Conservation (phyloP, 2,888 invertebrate genomes). For the Andrena chrysosceles region DNA sequence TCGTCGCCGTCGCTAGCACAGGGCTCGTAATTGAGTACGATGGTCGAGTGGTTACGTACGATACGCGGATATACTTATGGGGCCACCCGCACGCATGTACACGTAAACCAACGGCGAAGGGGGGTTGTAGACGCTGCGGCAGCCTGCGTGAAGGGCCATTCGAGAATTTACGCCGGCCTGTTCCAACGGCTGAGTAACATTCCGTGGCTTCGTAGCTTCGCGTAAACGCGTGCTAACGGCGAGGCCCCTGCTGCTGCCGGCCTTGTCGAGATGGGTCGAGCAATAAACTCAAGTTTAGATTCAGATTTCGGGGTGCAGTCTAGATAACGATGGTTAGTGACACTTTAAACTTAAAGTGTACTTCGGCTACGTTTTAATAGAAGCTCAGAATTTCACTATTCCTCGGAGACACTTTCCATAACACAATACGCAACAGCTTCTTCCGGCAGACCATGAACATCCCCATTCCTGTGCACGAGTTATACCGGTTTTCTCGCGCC, state of each 20-base stretch:
- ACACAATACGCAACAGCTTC: too few relatives aligned
- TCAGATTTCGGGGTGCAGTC: slow-evolving; percentile 7
- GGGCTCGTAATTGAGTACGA: slow-evolving; percentile 44
- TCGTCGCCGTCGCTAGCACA: neutral
- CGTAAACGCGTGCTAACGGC: slow-evolving; percentile 56
- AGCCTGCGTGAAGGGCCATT: slow-evolving; percentile 29
- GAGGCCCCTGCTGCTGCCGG: neutral
- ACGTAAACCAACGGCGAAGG: slow-evolving; percentile 29
- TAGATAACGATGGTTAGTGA: neutral
- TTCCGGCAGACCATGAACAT: neutral
- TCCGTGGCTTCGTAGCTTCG: slow-evolving; percentile 50
- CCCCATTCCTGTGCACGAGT: neutral
- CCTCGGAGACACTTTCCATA: too few relatives aligned
- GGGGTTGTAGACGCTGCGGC: slow-evolving; percentile 1
- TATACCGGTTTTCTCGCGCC: neutral
- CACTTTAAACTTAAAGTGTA: neutral
- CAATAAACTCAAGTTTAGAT: neutral
- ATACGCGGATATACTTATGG: slow-evolving; percentile 50
- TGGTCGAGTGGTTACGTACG: slow-evolving; percentile 21
- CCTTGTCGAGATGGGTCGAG: neutral
- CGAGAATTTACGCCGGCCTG: slow-evolving; percentile 58
- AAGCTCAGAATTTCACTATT: too few relatives aligned
- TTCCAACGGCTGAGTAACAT: slow-evolving; percentile 52
- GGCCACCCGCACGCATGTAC: slow-evolving; percentile 27
- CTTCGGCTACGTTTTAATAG: too few relatives aligned